phyloP scores from a whole-genome alignment of 2,888 invertebrate genomes.

The Zaprionus obscuricornis region DNA sequence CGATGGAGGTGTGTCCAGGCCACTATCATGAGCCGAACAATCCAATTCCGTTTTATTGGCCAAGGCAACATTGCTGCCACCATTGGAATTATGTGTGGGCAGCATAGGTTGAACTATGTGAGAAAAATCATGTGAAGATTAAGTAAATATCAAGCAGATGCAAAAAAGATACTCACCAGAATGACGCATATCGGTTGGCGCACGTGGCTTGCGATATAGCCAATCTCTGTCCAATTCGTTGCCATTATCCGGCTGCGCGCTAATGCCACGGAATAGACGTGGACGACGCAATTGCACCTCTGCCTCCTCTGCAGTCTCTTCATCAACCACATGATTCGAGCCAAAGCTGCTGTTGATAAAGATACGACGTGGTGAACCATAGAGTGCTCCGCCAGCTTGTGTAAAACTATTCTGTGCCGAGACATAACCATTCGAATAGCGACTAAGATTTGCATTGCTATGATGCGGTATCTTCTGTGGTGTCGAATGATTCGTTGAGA shows the following conservation, averaged over 20 bases:
- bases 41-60: constrained; percentile 84
- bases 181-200: constrained; percentile 83
- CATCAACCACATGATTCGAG: constrained; percentile 82
- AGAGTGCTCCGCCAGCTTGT: constrained; percentile 71
- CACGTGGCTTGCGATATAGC: constrained; percentile 82
- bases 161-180: constrained; percentile 74
- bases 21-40: constrained; percentile 84
- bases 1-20: constrained; percentile 84
- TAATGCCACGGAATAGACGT: constrained; percentile 73
- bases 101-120: constrained; percentile 84
- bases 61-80: constrained; percentile 51
- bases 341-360: constrained; percentile 82
- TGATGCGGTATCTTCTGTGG: constrained; percentile 83
- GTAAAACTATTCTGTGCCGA: constrained; percentile 81
- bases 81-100: constrained; percentile 60
- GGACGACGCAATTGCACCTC: constrained; percentile 82
- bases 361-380: constrained; percentile 81
- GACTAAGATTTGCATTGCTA: constrained; percentile 77
- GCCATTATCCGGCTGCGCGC: constrained; percentile 80
- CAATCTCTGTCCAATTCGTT: constrained; percentile 82
- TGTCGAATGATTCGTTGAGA: constrained; percentile 83
- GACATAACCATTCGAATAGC: constrained; percentile 80
- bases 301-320: constrained; percentile 80
- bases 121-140: neutral
- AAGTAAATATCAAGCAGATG: neutral